A percentile compares a stretch with the other conserved stretches of the same genome.
Evolutionary conservation across 2,113 vertebrate genomes (phyloP).

Genomic region (Lagopus muta): DNA sequence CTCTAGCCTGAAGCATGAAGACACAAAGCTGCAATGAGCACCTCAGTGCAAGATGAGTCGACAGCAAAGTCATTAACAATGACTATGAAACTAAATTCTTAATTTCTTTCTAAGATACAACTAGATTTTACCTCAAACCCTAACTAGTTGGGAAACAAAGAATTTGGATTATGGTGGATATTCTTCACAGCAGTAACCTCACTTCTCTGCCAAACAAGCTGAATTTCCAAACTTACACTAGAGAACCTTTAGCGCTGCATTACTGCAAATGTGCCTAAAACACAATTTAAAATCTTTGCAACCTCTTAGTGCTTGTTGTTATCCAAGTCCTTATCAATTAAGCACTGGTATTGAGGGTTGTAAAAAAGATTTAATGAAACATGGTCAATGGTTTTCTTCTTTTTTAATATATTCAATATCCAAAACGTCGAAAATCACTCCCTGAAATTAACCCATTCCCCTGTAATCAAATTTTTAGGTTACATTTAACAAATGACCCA

Average conservation of each 20-base stretch:
- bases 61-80: background rate
- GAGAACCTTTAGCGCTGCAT: background rate
- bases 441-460: slow-evolving; percentile 42
- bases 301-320: slow-evolving; percentile 6
- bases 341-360: background rate
- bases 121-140: background rate
- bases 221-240: background rate
- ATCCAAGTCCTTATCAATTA: background rate
- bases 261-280: background rate
- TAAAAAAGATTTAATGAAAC: background rate
- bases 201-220: background rate
- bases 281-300: slow-evolving; percentile 26
- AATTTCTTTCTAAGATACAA: background rate
- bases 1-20: background rate
- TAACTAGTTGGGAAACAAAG: background rate
- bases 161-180: background rate
- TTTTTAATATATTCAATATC: background rate
- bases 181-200: background rate
- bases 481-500: slow-evolving; percentile 26
- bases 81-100: background rate
- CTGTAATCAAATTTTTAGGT: background rate
- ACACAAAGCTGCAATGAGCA: background rate
- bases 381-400: background rate
- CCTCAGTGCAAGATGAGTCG: background rate
- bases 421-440: background rate